Evolutionary conservation across 2,113 vertebrate genomes (phyloP).

Genomic region (Ammospiza nelsoni): DNA sequence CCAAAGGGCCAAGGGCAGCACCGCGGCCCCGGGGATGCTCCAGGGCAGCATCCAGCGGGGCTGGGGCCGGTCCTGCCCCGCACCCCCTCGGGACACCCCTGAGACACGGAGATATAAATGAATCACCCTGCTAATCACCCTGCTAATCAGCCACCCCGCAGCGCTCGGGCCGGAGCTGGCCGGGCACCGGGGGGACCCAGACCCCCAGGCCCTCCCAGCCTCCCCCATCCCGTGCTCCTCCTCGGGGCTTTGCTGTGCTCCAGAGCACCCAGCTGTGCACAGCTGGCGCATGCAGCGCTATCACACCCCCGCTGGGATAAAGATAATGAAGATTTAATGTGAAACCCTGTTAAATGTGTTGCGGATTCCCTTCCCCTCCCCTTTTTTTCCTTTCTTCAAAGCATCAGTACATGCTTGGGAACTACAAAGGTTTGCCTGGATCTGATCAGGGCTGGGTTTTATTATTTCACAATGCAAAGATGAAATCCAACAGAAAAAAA

Average conservation of each 20-base stretch:
- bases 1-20: rapidly evolving
- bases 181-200: not conserved
- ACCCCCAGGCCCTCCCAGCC: not conserved
- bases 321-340: not conserved
- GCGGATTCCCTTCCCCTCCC: too few species aligned
- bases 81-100: not conserved
- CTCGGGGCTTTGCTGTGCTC: not conserved
- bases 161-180: not conserved
- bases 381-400: not conserved
- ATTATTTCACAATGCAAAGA: not conserved
- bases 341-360: not conserved
- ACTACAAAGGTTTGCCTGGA: not conserved
- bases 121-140: not conserved
- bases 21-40: not conserved
- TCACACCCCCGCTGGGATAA: not conserved
- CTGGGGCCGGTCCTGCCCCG: not conserved
- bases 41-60: not conserved
- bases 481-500: not conserved
- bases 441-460: not conserved
- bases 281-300: not conserved
- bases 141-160: not conserved
- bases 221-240: not conserved
- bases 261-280: not conserved
- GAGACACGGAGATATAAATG: not conserved
- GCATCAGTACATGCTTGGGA: not conserved